phyloP scores from a whole-genome alignment of 2,888 invertebrate species.

The Platycheirus albimanus region DNA sequence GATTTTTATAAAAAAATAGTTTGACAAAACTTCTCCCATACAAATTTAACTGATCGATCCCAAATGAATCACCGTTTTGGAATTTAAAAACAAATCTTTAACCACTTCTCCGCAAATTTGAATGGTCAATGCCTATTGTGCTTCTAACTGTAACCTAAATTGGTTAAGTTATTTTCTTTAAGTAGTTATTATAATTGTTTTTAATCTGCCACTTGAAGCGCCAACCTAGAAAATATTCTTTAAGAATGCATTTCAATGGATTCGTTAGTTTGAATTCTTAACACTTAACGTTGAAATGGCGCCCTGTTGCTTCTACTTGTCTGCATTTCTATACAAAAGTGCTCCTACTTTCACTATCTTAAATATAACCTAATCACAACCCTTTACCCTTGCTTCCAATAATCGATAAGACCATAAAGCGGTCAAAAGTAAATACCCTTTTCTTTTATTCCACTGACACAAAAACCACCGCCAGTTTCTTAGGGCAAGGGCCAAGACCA shows the following conservation, averaged over 20 bases:
- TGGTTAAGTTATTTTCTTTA: no score
- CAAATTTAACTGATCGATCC: no score
- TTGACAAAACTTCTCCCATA: no score
- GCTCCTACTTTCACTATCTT: not conserved
- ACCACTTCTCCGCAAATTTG: no score
- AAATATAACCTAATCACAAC: not conserved
- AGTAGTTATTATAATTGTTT: no score
- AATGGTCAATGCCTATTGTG: no score
- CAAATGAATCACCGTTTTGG: no score
- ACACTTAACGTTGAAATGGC: not conserved
- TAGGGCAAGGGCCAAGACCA: slow-evolving; percentile 28
- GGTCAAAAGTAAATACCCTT: slow-evolving; percentile 13
- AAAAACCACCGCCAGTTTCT: not conserved
- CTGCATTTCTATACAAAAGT: not conserved
- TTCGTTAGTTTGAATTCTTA: slow-evolving; percentile 11
- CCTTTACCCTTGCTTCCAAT: not conserved
- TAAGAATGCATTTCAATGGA: slow-evolving; percentile 15
- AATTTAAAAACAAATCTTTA: no score
- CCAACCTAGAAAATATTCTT: slow-evolving; percentile 26
- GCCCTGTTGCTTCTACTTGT: slow-evolving; percentile 7
- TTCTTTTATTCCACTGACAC: not conserved
- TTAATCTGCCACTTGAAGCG: not conserved
- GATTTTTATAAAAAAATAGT: no score
- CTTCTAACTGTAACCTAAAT: no score
- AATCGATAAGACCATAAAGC: slow-evolving; percentile 28